phyloP scores from a whole-genome alignment of 2,797 vertebrate species.

The Ctenosaura bakeri region DNA sequence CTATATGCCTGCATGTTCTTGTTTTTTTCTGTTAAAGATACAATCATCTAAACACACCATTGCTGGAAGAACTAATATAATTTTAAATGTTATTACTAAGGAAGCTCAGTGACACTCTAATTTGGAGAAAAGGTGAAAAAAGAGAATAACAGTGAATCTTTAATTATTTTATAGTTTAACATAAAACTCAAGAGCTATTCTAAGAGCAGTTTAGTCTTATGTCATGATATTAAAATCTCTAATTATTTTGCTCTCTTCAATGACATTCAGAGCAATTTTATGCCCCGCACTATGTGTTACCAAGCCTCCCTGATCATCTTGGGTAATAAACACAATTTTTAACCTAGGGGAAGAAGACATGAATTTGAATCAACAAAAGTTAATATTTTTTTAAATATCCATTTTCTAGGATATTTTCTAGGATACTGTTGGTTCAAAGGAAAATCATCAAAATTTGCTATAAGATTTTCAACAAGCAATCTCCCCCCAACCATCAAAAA shows the following conservation, averaged over 20 bases:
- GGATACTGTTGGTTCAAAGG: background rate
- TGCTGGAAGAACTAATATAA: background rate
- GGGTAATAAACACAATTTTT: background rate
- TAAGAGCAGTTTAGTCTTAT: slow-evolving; percentile 4
- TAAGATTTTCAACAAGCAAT: background rate
- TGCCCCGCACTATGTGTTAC: background rate
- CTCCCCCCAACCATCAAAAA: too few relatives aligned
- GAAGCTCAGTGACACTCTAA: background rate
- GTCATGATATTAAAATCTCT: slow-evolving; percentile 3
- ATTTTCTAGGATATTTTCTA: background rate
- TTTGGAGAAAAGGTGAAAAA: background rate
- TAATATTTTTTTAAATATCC: background rate
- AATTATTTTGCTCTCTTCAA: slow-evolving; percentile 7
- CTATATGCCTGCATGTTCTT: background rate
- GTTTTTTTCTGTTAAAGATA: background rate
- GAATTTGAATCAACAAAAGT: background rate
- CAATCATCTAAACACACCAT: background rate
- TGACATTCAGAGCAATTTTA: background rate
- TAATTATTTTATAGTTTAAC: background rate
- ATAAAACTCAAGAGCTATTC: background rate
- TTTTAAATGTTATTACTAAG: slow-evolving; percentile 6
- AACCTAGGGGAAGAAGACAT: background rate
- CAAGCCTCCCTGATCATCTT: background rate
- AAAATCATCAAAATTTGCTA: background rate
- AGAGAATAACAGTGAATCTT: background rate